Conservation (phyloP, 2,797 vertebrate genomes). For the Pseudomugil gertrudae region DNA sequence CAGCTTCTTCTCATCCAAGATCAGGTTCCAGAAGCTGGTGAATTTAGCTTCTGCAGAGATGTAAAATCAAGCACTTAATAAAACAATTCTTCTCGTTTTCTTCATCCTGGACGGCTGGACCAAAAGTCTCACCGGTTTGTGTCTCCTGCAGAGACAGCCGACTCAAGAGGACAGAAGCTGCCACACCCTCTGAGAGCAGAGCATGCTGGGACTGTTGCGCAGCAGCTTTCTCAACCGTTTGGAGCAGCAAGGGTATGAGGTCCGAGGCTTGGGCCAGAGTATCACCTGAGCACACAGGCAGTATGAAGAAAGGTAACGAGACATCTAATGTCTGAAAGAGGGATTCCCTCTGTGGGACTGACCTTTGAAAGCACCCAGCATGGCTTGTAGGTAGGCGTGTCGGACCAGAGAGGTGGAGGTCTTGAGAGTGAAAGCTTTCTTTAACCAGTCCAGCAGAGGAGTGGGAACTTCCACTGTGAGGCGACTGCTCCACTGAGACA, state of each 20-base stretch:
- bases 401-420: slow-evolving; percentile 92
- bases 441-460: slow-evolving; percentile 91
- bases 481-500: slow-evolving; percentile 91
- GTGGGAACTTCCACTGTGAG: slow-evolving; percentile 89
- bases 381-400: slow-evolving; percentile 94
- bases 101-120: neutral
- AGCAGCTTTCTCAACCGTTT: slow-evolving; percentile 92
- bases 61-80: neutral
- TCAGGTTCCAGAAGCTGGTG: slow-evolving; percentile 89
- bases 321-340: neutral
- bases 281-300: slow-evolving; percentile 83
- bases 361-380: slow-evolving; percentile 95
- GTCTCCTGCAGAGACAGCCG: slow-evolving; percentile 87
- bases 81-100: neutral
- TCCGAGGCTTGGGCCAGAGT: slow-evolving; percentile 87
- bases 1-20: slow-evolving; percentile 95
- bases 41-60: slow-evolving; percentile 87
- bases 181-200: slow-evolving; percentile 88
- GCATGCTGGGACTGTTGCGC: slow-evolving; percentile 92
- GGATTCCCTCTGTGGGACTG: slow-evolving; percentile 30
- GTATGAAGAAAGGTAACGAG: neutral
- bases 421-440: slow-evolving; percentile 96
- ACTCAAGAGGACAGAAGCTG: slow-evolving; percentile 90
- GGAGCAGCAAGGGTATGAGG: slow-evolving; percentile 87
- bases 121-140: slow-evolving; percentile 83